phyloP scores from a whole-genome alignment of 2,888 invertebrate species.

The Chymomyza procnemis region DNA sequence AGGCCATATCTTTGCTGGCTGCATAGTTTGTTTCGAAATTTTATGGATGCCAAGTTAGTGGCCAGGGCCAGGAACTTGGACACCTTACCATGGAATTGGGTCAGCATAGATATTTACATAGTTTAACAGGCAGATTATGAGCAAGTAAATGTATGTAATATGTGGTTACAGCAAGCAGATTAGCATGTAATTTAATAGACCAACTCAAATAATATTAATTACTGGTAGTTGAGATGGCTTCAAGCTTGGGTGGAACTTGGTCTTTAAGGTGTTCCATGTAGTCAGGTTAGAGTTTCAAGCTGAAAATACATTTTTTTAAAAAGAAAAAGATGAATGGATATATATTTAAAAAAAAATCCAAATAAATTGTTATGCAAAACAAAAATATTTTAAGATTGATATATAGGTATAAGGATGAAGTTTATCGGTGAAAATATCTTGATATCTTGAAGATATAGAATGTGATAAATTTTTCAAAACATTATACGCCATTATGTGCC shows the following conservation, averaged over 20 bases:
- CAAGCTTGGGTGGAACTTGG: neutral
- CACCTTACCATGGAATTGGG: neutral
- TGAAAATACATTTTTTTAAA: too few species aligned
- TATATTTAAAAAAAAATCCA: too few species aligned
- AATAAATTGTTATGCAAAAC: too few species aligned
- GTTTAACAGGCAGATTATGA: neutral
- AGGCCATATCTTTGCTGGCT: neutral
- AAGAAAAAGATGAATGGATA: too few species aligned
- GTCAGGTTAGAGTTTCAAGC: too few species aligned
- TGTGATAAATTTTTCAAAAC: too few species aligned
- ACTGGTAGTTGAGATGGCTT: neutral
- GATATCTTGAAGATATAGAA: too few species aligned
- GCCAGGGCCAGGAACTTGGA: neutral
- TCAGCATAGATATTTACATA: neutral
- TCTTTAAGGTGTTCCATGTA: too few species aligned
- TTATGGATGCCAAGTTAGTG: neutral
- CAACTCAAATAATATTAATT: neutral
- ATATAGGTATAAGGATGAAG: too few species aligned
- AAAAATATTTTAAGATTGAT: too few species aligned
- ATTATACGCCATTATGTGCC: too few species aligned
- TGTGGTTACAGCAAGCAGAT: neutral
- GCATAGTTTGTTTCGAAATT: neutral
- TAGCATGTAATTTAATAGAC: neutral
- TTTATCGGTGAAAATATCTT: too few species aligned
- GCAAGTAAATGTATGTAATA: neutral